Evolutionary conservation across 2,113 vertebrate genomes (phyloP), one percentile per base, ranked within the genome.

Genomic region (Hirundichthys speculiger): DNA sequence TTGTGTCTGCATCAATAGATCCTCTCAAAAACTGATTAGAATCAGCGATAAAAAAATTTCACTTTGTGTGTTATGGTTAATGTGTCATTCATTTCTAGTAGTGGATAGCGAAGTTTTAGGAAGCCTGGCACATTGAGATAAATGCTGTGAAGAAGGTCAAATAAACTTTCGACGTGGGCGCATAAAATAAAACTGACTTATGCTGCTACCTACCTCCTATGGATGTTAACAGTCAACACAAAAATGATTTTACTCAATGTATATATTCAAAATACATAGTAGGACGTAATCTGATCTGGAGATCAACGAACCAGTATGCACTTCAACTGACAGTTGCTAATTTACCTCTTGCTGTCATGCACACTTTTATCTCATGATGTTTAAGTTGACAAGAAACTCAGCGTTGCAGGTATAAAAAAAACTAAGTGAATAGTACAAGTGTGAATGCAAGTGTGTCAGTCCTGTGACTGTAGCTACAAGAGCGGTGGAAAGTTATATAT

Each of bases 261-360:
- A 49, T 73, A 20, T 20, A 30, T 42, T 73, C 46, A 63, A 73
- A 81, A 59, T 56, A 55, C 16, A 63, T 22, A 64, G 24, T 51
- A 43, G 21, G 45, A 13, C 42, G 42, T 47, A 38, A 52, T n/a
- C 13, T 12, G 11, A 45, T 46, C 40, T 57, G 45, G 5, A 64
- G 27, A 30, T 39, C 15, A 18, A 12, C 48, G 13, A 80, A 52
- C 40, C 22, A 50, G 18, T n/a, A 13, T n/a, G 14, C 7, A 42
- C 21, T 13, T 54, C 2, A 69, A 19, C 25, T 20, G 25, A 6
- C 57, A 47, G 43, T 3, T 46, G 18, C 18, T 40, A 40, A 52
- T 54, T 27, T 2, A 43, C 21, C 0, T 22, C 19, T 47, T 21
- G 6, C 40, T 34, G 14, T 46, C 14, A 24, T 18, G 14, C 30